Percentiles rank a stretch among this genome's conserved stretches.
Evolutionary conservation across 1,140 invertebrate genomes (phyloP).

Genomic region (Sycophila sp.): DNA sequence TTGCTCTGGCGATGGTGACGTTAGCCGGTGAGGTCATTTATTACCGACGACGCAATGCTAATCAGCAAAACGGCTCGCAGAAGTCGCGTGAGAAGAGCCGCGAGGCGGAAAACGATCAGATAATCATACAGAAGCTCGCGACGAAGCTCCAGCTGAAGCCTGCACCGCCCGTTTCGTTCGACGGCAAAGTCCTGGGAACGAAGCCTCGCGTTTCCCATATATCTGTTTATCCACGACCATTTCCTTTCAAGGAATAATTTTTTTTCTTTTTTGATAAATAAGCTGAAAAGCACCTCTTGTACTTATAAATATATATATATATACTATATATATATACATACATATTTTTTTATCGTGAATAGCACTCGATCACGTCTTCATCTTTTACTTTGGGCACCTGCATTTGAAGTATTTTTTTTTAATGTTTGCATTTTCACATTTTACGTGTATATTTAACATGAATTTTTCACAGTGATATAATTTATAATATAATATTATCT

Average conservation of each 20-base stretch:
- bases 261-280: no score
- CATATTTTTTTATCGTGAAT: no score
- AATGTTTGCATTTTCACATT: no score
- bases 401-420: no score
- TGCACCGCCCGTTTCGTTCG: slow-evolving; percentile 54
- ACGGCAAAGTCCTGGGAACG: slow-evolving; percentile 41
- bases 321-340: no score
- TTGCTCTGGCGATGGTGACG: slow-evolving; percentile 84
- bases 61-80: slow-evolving; percentile 52
- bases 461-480: no score
- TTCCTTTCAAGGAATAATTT: slow-evolving; percentile 62
- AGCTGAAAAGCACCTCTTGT: no score
- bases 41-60: slow-evolving; percentile 68
- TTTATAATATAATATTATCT: no score
- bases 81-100: slow-evolving; percentile 37
- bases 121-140: slow-evolving; percentile 51
- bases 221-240: slow-evolving; percentile 64
- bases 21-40: slow-evolving; percentile 83
- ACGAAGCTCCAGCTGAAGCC: slow-evolving; percentile 65
- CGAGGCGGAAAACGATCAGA: slow-evolving; percentile 45
- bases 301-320: no score
- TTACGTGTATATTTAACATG: no score
- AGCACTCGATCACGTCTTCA: no score
- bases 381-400: no score
- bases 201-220: slow-evolving; percentile 65